Conservation (phyloP, 1,140 invertebrate genomes). For the Brevipalpus yothersi region DNA sequence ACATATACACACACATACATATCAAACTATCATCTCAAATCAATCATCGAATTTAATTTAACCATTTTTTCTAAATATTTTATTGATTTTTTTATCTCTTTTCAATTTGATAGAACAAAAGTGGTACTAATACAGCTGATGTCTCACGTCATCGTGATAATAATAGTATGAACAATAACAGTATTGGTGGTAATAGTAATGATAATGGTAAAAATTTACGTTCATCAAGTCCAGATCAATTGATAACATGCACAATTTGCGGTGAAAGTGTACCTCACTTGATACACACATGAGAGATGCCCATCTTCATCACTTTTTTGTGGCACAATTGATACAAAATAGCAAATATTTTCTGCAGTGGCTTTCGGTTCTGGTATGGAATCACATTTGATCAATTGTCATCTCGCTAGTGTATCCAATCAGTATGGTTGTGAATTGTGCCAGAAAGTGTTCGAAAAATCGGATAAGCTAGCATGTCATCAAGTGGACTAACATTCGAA, state of each 20-base stretch:
- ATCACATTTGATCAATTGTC: conserved; percentile 37
- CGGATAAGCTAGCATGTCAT: conserved; percentile 67
- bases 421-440: conserved; percentile 65
- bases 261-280: not conserved
- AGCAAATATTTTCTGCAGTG: conserved; percentile 25
- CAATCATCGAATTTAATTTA: too few species aligned
- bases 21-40: too few species aligned
- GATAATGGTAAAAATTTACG: not conserved
- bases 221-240: not conserved
- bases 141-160: not conserved
- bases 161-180: too few species aligned
- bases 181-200: not conserved
- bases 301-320: conserved; percentile 1
- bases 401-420: conserved; percentile 44
- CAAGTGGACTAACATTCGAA: conserved; percentile 58
- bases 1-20: too few species aligned
- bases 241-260: conserved; percentile 1
- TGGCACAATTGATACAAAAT: conserved; percentile 1
- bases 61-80: too few species aligned
- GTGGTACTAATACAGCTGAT: too few species aligned
- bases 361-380: conserved; percentile 40
- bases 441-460: conserved; percentile 47
- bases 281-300: not conserved
- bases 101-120: too few species aligned
- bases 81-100: too few species aligned